Evolutionary conservation across 2,797 vertebrate species (phyloP).

Genomic region (Sebastes itinus): DNA sequence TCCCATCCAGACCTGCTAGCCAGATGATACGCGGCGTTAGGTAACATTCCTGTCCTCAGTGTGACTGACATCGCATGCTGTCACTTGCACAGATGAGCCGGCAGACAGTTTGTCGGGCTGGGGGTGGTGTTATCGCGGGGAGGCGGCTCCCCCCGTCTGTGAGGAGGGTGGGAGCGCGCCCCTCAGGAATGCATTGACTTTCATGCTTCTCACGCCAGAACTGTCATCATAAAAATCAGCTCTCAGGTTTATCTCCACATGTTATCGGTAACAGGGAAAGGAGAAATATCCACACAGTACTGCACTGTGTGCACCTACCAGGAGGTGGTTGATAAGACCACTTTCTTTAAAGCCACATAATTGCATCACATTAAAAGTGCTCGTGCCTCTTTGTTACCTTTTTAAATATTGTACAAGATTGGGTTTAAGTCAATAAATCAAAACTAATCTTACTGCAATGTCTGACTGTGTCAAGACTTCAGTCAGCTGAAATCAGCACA

Average conservation of each 20-base stretch:
- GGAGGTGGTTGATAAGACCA: no score
- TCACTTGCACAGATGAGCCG: conserved; percentile 35
- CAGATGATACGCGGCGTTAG: conserved; percentile 20
- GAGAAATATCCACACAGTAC: not conserved
- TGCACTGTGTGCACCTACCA: not conserved
- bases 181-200: conserved; percentile 51
- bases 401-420: not conserved
- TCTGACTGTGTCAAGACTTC: not conserved
- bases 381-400: not conserved
- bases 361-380: not conserved
- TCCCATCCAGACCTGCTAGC: conserved; percentile 17
- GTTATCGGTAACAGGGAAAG: conserved; percentile 3
- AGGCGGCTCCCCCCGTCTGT: conserved; percentile 14
- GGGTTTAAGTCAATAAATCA: not conserved
- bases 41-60: conserved; percentile 56
- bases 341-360: not conserved
- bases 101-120: not conserved
- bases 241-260: not conserved
- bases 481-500: not conserved
- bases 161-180: conserved; percentile 38
- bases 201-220: conserved; percentile 8
- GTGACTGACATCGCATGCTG: conserved; percentile 38
- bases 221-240: conserved; percentile 35
- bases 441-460: no score
- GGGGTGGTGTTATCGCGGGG: conserved; percentile 17